Evolutionary conservation across 2,797 vertebrate species (phyloP).

Genomic region (Philypnodon macrostomus): DNA sequence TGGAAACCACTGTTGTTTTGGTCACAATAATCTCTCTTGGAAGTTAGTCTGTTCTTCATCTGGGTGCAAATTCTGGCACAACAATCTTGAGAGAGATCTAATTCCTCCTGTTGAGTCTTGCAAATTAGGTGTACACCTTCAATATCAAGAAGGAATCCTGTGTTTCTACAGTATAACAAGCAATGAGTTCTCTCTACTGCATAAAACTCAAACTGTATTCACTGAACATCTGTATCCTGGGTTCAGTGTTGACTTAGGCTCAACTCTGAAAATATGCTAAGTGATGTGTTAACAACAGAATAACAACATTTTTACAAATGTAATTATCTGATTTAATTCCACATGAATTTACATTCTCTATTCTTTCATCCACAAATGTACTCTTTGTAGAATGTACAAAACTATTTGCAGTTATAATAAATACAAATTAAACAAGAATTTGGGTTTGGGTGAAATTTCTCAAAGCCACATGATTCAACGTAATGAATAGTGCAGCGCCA

Average conservation of each 20-base stretch:
- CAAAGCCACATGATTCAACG: constrained; percentile 7
- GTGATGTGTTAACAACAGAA: not conserved
- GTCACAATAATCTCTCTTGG: constrained; percentile 59
- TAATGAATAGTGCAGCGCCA: constrained; percentile 61
- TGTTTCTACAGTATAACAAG: constrained; percentile 44
- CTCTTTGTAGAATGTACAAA: too few species aligned
- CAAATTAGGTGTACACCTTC: constrained; percentile 51
- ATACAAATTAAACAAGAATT: too few species aligned
- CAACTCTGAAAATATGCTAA: constrained; percentile 43
- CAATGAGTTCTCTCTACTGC: constrained; percentile 31
- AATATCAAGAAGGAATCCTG: constrained; percentile 43
- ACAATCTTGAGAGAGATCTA: constrained; percentile 39
- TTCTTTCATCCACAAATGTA: too few species aligned
- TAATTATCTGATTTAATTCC: too few species aligned
- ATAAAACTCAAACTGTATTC: constrained; percentile 51
- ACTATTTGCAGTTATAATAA: too few species aligned
- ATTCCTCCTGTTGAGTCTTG: constrained; percentile 19
- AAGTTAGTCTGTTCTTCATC: constrained; percentile 46
- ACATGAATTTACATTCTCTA: too few species aligned
- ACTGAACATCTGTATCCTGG: constrained; percentile 52
- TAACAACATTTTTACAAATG: too few species aligned
- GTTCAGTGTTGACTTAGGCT: constrained; percentile 53
- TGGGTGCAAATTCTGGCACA: constrained; percentile 54
- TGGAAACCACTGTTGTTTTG: constrained; percentile 41
- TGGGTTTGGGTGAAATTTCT: not conserved